These are phyloP conservation scores for Latrodectus elegans DNA, from an alignment of 2,888 invertebrate species.

Conservation along the genomic window DNA sequence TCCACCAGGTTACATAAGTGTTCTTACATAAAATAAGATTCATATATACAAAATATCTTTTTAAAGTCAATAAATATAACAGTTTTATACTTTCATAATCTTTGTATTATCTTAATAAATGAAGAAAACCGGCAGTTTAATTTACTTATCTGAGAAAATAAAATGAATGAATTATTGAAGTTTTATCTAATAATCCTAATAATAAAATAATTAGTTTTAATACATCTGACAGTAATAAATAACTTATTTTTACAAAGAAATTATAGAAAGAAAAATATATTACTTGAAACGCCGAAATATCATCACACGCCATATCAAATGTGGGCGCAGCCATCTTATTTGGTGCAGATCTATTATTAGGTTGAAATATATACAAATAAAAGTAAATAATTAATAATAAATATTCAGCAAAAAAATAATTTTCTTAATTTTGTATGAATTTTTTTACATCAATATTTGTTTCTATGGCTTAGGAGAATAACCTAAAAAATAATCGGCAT, in stretches of 20 bases:
- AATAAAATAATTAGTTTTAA: too few species aligned
- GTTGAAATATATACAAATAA: neutral
- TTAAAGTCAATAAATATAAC: too few species aligned
- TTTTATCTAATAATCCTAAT: too few species aligned
- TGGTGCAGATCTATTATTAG: slow-evolving; percentile 23
- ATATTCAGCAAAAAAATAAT: neutral
- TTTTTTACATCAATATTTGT: slow-evolving; percentile 5
- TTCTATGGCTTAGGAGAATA: neutral
- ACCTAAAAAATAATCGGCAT: neutral
- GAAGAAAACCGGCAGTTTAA: too few species aligned
- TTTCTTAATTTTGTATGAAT: neutral
- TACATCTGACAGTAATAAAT: too few species aligned
- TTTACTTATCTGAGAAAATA: too few species aligned
- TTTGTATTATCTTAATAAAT: too few species aligned
- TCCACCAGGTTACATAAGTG: too few species aligned
- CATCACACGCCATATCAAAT: slow-evolving; percentile 69
- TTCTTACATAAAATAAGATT: too few species aligned
- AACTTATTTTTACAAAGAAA: neutral
- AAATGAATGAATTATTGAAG: too few species aligned
- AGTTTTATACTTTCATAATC: too few species aligned
- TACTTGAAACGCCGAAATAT: slow-evolving; percentile 71
- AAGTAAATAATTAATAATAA: neutral
- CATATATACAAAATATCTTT: too few species aligned
- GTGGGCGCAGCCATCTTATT: slow-evolving; percentile 65
- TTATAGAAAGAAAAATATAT: neutral